phyloP scores from a whole-genome alignment of 2,888 invertebrate genomes.

The Nephrotoma guestfalica region DNA sequence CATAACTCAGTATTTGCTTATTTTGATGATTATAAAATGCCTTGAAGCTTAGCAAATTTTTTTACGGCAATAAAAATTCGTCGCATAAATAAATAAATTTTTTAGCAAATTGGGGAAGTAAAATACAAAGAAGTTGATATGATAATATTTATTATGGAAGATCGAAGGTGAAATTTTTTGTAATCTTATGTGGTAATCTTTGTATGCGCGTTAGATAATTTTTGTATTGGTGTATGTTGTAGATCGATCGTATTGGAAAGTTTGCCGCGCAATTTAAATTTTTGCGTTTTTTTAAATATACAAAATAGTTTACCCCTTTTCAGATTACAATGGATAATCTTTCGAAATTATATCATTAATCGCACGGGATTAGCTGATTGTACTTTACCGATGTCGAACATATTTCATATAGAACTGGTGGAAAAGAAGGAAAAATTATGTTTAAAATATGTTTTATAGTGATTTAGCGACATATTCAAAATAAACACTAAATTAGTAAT shows the following conservation, averaged over 20 bases:
- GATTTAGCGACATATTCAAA: no score
- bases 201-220: not conserved
- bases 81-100: not conserved
- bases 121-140: no score
- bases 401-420: no score
- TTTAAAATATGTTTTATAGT: no score
- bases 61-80: not conserved
- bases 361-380: no score
- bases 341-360: no score
- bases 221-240: not conserved
- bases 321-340: no score
- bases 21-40: not conserved
- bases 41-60: not conserved
- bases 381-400: no score
- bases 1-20: not conserved
- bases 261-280: not conserved
- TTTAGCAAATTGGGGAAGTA: not conserved
- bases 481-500: no score
- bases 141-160: not conserved
- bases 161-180: not conserved
- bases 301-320: no score
- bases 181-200: not conserved
- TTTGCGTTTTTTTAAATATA: no score
- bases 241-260: not conserved
- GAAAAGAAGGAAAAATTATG: no score